Evolutionary conservation across 2,888 invertebrate genomes (phyloP), one percentile per base, ranked within the genome.

Genomic region (Frankliniella intonsa): DNA sequence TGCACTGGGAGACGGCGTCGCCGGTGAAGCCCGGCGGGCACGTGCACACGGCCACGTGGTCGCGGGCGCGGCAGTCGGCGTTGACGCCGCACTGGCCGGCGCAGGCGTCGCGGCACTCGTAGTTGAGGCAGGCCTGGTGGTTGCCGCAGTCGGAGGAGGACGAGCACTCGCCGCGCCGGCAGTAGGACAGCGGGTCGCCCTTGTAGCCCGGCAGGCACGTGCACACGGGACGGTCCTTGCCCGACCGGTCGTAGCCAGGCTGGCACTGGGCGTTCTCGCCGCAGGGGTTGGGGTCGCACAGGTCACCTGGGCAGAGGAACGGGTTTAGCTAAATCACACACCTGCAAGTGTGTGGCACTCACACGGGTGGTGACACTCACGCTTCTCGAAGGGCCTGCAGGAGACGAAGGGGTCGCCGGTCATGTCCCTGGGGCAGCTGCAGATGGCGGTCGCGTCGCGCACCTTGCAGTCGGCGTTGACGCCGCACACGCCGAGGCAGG

Each of bases 281-380:
- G 85, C 96, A 96, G n/a, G 95, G 96, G 89, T 95, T 96, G 0
- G 95, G 96, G 84, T 92, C 91, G 87, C 96, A 96, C 7, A 96
- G 90, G 86, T 96, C 96, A 86, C 91, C 95, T 94, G 85, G 5
- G 87, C 86, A 17, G 17, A 79, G 69, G 14, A 65, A 80, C 27
- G 65, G 17, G 27, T n/a, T 50, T 25, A 19, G 3, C 49, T 50
- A n/a, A 22, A 19, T n/a, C n/a, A n/a, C n/a, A n/a, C n/a, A n/a
- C n/a, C n/a, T n/a, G n/a, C n/a, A n/a, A n/a, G n/a, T n/a, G n/a
- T n/a, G n/a, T n/a, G n/a, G n/a, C n/a, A n/a, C n/a, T n/a, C n/a
- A n/a, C n/a, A n/a, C n/a, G n/a, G n/a, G n/a, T n/a, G n/a, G n/a
- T n/a, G n/a, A 49, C 50, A 88, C 90, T 90, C 88, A 94, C 94